Base-by-base conservation (phyloP, 1,140 invertebrate species). In the Lepidotrigona ventralis region DNA sequence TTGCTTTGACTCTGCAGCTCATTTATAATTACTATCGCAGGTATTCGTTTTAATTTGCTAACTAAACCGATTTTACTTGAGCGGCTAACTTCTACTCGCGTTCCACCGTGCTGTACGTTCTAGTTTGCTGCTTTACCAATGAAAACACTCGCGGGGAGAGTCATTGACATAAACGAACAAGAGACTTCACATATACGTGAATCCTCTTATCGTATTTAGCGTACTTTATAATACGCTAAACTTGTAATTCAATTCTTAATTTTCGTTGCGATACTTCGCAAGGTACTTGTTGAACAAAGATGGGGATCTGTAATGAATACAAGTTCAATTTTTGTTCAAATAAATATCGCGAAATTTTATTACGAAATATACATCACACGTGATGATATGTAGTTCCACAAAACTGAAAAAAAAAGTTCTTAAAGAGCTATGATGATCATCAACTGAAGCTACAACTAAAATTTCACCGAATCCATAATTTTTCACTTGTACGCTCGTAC, bases 21-120 rank as follows among this genome's bases (percentile, higher is more conserved):
- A 21, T 81, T 81, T 51, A 23, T 69, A 68, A 76, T 69, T 76
- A 21, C 53, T 21, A 74, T 81, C 51, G 46, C 79, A 21, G 4
- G 58, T 56, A 53, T 75, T 74, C 58, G 51, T 39, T 72, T 58
- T 80, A 80, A 80, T 73, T 80, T 80, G 46, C 79, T 80, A 80
- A 74, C 63, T 75, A 81, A 81, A 58, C 79, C 60, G 79, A 81
- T 75, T 81, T 46, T 75, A 56, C 1, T 33, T 29, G 17, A n/a
- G 54, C 60, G 54, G 21, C 72, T 56, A 64, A 39, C 11, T 56
- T 29, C 63, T 56, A 68, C 51, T 64, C 33, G 19, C 72, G 23
- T 76, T 58, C 46, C 8, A 29, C 51, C 11, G 19, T 4, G 56
- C 12, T 17, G 56, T 66, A 66, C 76, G 33, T 54, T 54, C 17